Base-by-base conservation (phyloP, 23 tunicate species). In the Clavelina lepadiformis region DNA sequence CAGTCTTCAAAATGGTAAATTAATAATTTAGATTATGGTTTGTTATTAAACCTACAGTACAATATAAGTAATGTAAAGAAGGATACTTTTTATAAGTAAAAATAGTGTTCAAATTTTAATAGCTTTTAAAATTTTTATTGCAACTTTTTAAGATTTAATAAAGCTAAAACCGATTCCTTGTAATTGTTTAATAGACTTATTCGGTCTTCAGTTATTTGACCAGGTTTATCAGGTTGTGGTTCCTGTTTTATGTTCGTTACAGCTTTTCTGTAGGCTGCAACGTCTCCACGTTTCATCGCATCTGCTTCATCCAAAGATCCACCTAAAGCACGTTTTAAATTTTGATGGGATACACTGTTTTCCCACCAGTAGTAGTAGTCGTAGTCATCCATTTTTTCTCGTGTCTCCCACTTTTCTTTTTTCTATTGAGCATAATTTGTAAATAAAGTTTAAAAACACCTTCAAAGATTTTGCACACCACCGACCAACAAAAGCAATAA, bases 321-420 rank as follows among this genome's bases (percentile, higher is more conserved):
- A 38, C 45, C 26, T n/a, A 75, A 55, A 15, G 68, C 37, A 29
- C 68, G 31, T 18, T 58, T 58, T 2, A 88, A 29, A 31, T 79
- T 78, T 51, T 80, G 60, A 65, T 75, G 77, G 4, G 97, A 89
- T 11, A 30, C 34, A 37, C 81, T 70, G 31, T 70, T 58, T 54
- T 81, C 74, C 95, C 95, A 86, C 83, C 80, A 75, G 28, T 74
- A 82, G 27, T 75, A 65, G 18, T 54, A 60, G 41, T 89, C 97
- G 46, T 69, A 35, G 32, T 77, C 80, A 22, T 63, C 31, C 47
- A 65, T 70, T 21, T 76, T 36, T 27, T 63, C 78, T 18, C 53
- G n/a, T 0, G 37, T 28, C 35, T 89, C 97, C 97, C 97, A 89
- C 15, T 65, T 53, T 64, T 89, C 97, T 8, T 38, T 47, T 82